Percentiles rank a stretch among this genome's conserved stretches.
These are phyloP conservation scores for Fragum whitleyi DNA, from an alignment of 2,888 invertebrate species.

Conservation along the genomic window DNA sequence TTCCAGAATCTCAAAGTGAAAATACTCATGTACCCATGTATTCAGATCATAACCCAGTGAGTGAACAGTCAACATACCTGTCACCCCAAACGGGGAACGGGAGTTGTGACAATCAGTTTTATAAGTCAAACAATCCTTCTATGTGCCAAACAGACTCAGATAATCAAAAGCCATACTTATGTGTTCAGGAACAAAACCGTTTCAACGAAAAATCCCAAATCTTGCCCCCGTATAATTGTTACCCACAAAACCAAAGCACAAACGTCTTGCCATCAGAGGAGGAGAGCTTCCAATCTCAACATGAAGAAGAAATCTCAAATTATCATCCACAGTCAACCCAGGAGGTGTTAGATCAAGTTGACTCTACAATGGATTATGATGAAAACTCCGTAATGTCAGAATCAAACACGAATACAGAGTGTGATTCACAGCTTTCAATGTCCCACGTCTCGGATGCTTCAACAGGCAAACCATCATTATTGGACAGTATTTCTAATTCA, in stretches of 20 bases:
- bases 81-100: constrained; percentile 36
- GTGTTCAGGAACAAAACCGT: constrained; percentile 58
- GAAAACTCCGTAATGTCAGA: constrained; percentile 61
- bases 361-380: constrained; percentile 56
- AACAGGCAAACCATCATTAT: constrained; percentile 33
- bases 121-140: constrained; percentile 46
- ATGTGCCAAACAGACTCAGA: constrained; percentile 61
- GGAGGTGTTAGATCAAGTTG: constrained; percentile 31
- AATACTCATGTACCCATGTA: constrained; percentile 57
- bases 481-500: constrained; percentile 30
- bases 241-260: constrained; percentile 55
- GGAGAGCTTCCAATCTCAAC: constrained; percentile 55
- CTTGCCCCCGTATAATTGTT: constrained; percentile 62
- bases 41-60: constrained; percentile 33
- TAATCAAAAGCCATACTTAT: constrained; percentile 64
- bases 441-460: constrained; percentile 26
- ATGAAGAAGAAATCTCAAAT: constrained; percentile 56
- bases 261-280: constrained; percentile 53
- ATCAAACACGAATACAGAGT: constrained; percentile 31
- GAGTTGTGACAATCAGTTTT: constrained; percentile 52
- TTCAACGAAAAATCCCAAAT: constrained; percentile 58
- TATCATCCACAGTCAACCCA: constrained; percentile 30
- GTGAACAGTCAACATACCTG: constrained; percentile 23
- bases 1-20: constrained; percentile 55
- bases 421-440: constrained; percentile 48